Percentiles rank a stretch among this genome's conserved stretches.
Conservation (phyloP, 2,797 vertebrate species). For the Coranthus polyacanthus region DNA sequence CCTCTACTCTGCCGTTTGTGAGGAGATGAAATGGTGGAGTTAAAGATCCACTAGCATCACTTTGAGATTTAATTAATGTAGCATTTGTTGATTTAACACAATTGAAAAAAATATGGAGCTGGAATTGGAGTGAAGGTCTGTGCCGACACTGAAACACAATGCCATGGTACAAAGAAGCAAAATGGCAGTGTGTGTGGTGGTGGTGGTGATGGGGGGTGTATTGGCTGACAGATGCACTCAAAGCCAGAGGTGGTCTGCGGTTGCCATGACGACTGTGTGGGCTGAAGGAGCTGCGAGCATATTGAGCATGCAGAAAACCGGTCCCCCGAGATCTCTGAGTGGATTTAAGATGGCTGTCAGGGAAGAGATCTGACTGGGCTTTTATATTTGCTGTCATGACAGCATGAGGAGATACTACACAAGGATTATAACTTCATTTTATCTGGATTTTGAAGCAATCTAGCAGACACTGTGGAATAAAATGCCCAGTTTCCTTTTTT, state of each 20-base stretch:
- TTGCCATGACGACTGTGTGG: conserved; percentile 86
- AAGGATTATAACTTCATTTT: conserved; percentile 25
- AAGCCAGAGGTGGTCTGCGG: conserved; percentile 77
- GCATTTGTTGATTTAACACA: too few species aligned
- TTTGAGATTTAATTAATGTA: background rate
- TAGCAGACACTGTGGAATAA: background rate
- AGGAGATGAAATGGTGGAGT: conserved; percentile 31
- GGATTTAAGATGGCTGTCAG: conserved; percentile 77
- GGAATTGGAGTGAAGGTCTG: too few species aligned
- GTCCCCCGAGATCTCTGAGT: conserved; percentile 83
- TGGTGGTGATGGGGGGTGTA: conserved; percentile 28
- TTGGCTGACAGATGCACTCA: conserved; percentile 67
- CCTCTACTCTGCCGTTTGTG: conserved; percentile 1
- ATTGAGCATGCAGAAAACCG: conserved; percentile 82
- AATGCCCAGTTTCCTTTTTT: conserved; percentile 19
- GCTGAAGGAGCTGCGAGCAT: conserved; percentile 82
- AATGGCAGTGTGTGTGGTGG: conserved; percentile 31
- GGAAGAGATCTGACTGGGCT: conserved; percentile 49
- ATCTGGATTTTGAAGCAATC: conserved; percentile 1
- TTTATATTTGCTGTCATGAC: conserved; percentile 43
- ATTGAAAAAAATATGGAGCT: too few species aligned
- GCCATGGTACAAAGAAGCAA: conserved; percentile 26
- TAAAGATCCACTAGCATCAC: background rate
- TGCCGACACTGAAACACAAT: conserved; percentile 14
- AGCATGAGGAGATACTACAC: conserved; percentile 20